A percentile compares a stretch with the other conserved stretches of the same genome.
Conservation (phyloP, 1,140 invertebrate genomes). For the Tribolium castaneum region DNA sequence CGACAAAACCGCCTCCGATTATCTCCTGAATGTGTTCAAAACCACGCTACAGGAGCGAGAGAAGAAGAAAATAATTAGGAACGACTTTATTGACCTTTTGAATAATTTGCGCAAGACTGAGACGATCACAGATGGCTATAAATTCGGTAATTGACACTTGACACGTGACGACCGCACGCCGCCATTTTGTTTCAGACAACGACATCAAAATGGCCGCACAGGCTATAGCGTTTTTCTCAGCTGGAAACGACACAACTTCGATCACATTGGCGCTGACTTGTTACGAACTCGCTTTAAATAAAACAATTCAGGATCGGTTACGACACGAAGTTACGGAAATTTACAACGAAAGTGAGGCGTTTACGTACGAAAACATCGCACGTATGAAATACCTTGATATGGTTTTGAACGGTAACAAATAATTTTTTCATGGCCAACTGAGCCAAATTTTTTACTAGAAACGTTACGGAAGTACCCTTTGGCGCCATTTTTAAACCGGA, state of each 20-base stretch:
- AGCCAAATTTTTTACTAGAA: slow-evolving; percentile 9
- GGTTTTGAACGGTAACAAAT: slow-evolving; percentile 65
- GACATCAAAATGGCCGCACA: slow-evolving; percentile 57
- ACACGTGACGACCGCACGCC: background rate
- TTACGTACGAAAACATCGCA: slow-evolving; percentile 61
- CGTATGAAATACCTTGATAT: slow-evolving; percentile 63
- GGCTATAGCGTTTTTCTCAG: slow-evolving; percentile 62
- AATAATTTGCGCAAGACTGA: slow-evolving; percentile 65
- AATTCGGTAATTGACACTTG: slow-evolving; percentile 39
- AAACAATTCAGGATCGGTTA: slow-evolving; percentile 62
- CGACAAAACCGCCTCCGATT: slow-evolving; percentile 41
- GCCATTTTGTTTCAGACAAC: slow-evolving; percentile 17
- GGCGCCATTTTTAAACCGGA: slow-evolving; percentile 26
- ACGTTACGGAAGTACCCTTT: slow-evolving; percentile 20
- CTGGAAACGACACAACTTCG: slow-evolving; percentile 60
- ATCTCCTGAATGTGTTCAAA: slow-evolving; percentile 54
- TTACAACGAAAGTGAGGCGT: slow-evolving; percentile 45
- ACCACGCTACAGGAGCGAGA: slow-evolving; percentile 55
- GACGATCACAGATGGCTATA: slow-evolving; percentile 16
- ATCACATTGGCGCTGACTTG: slow-evolving; percentile 52
- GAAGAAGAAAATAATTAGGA: slow-evolving; percentile 58
- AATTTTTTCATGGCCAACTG: background rate
- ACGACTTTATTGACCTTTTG: slow-evolving; percentile 69
- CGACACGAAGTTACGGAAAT: slow-evolving; percentile 62
- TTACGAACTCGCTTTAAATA: slow-evolving; percentile 65